Base-by-base conservation (phyloP, 2,888 invertebrate species). In the Papilio demoleus region DNA sequence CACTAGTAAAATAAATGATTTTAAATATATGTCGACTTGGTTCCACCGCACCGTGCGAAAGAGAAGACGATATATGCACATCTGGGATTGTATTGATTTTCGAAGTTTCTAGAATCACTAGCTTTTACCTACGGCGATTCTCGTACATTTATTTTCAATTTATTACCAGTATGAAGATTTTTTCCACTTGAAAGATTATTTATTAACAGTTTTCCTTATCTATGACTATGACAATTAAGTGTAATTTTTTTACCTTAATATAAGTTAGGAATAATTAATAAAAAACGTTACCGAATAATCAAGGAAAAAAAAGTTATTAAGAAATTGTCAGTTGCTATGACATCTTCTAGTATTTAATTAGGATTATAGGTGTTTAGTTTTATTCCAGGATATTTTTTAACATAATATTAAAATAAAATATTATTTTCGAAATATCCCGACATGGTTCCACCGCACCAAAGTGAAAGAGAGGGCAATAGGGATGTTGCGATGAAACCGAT, bases 391-490 rank as follows among this genome's bases (percentile, higher is more conserved):
- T 38, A 11, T 47, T 45, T 22, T 47, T 47, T 4, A 22, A 47
- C 2, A 12, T 4, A 47, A 4, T 47, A 47, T 12, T 47, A 22
- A 47, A 47, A 22, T 22, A 47, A 47, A 45, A 47, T 47, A 47
- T 19, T 45, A 45, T 45, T 45, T 45, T 45, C 9, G 9, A 45
- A 47, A 47, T 47, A 47, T 47, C 47, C 12, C 47, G 47, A 12
- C 47, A 22, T 11, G 22, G 47, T 22, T 47, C 47, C 47, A 47
- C 47, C 22, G 47, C 12, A 4, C 47, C 47, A 22, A 11, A 12
- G 22, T n/a, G 47, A 47, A 47, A 22, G 47, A 47, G 47, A 47
- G 4, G 4, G 47, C 22, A 22, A 47, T 47, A 47, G 22, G 22
- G 12, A 12, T 11, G 22, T 22, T 47, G 45, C 9, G 22, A 22